Evolutionary conservation across 2,888 invertebrate species (phyloP), one percentile per base, ranked within the genome.

Genomic region (Toxonevra muliebris): DNA sequence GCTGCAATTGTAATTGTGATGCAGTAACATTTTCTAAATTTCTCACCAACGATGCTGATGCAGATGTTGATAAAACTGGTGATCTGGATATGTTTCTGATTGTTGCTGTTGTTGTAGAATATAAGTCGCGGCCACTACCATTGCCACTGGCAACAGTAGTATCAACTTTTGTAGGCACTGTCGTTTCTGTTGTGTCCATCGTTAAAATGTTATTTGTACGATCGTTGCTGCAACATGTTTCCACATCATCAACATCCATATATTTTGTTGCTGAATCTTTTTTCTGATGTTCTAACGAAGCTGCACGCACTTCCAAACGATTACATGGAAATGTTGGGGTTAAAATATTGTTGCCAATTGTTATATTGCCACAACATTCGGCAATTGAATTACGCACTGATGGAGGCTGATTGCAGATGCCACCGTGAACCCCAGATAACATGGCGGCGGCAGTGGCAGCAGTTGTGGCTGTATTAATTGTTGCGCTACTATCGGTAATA

Each of bases 381-480:
- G 80, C 82, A 53, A 80, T 80, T 8, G 81, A 82, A 64, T 82
- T 81, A 45, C 81, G 76, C 42, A 80, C 78, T 30, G 83, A 78
- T 1, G 79, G 74, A 45, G 77, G 77, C 66, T 75, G 78, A 59
- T 79, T 13, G 69, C 48, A 43, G 68, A 65, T 45, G 65, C 43
- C 45, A 69, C 52, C 69, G 43, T 68, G 68, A 61, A 68, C 68
- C 58, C 73, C 73, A 2, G 30, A 30, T 30, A 30, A 7, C 30
- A 30, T 30, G 30, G 61, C 57, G 45, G 63, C 48, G 5, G 61
- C n/a, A 42, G 12, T 52, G 13, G 43, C 43, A 60, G 69, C 52
- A 9, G 43, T 41, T 57, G 69, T 55, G n/a, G 61, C 53, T 45
- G 62, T 53, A 30, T 70, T 66, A n/a, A 62, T 65, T 59, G 63